A percentile compares a stretch with the other conserved stretches of the same genome.
phyloP scores from a whole-genome alignment of 2,888 invertebrate genomes.

The Ophonus ardosiacus region DNA sequence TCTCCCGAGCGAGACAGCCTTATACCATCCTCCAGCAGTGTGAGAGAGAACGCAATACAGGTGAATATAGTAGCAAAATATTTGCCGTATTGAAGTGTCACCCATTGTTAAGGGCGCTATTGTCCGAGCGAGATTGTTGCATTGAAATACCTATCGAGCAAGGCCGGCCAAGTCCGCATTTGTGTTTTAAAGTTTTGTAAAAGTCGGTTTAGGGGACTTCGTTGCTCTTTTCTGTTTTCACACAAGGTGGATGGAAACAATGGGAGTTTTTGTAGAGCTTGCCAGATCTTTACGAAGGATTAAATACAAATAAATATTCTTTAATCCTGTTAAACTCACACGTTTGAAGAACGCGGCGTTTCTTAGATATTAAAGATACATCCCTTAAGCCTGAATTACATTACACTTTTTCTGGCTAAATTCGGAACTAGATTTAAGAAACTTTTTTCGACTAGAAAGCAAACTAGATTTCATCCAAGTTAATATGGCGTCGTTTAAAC shows the following conservation, averaged over 20 bases:
- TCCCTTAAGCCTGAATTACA: too few species aligned
- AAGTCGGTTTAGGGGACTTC: neutral
- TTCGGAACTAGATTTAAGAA: too few species aligned
- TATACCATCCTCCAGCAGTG: slow-evolving; percentile 62
- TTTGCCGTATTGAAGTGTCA: slow-evolving; percentile 76
- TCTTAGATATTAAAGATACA: too few species aligned
- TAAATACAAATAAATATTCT: too few species aligned
- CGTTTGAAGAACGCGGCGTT: too few species aligned
- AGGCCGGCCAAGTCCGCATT: slow-evolving; percentile 7
- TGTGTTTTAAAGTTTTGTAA: slow-evolving; percentile 26
- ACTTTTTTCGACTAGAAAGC: too few species aligned
- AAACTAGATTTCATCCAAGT: too few species aligned
- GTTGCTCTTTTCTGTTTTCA: neutral
- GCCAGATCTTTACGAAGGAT: too few species aligned
- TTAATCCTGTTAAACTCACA: too few species aligned
- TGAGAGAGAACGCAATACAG: slow-evolving; percentile 69
- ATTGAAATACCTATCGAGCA: slow-evolving; percentile 35
- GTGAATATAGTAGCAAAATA: slow-evolving; percentile 73
- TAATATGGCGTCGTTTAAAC: too few species aligned
- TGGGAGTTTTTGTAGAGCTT: too few species aligned
- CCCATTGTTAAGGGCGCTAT: slow-evolving; percentile 74
- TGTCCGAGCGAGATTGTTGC: slow-evolving; percentile 66
- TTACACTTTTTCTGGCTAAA: too few species aligned
- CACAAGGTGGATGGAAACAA: neutral
- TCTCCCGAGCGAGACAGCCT: slow-evolving; percentile 68